Evolutionary conservation across 2,113 vertebrate genomes (phyloP), one percentile per base, ranked within the genome.

Genomic region (Aix galericulata): DNA sequence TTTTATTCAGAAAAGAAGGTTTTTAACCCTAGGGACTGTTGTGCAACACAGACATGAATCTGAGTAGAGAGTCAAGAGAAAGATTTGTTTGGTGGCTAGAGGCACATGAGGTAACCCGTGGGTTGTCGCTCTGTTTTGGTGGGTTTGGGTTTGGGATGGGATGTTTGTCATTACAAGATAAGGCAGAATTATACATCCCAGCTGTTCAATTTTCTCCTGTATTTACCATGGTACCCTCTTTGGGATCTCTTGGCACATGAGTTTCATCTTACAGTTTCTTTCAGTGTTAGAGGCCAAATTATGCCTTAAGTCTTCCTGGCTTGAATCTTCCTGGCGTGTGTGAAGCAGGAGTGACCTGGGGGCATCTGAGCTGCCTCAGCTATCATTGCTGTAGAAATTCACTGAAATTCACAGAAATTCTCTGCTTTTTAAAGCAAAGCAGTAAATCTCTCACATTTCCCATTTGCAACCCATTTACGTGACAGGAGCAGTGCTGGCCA

Each of bases 1-100:
- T 77, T 94, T 80, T 88, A 76, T 87, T 86, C 74, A 72, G 63
- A 48, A 67, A 68, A 64, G 38, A 46, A 40, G 17, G 15, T 23
- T 40, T 56, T 29, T 73, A 50, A 50, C 44, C 62, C 50, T 36
- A 21, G 29, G n/a, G 71, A 53, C 21, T 4, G 1, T 48, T 80
- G 59, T 66, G 21, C 14, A 40, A 38, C 38, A 40, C 58, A 67
- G 52, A 52, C 11, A 5, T 4, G 29, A 72, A 50, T 58, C 55
- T 58, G 76, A 72, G 67, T 69, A 48, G 22, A 52, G 50, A 58
- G 26, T n/a, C n/a, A 42, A 50, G 48, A 53, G 6, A 42, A 46
- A 8, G 1, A 1, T 80, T 80, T 77, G 10, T 64, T 62, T 53
- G 44, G 34, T 88, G 50, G 22, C 48, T 63, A 16, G 62, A 62